Base-by-base conservation (phyloP, 2,797 vertebrate species). In the Cyprinella venusta region DNA sequence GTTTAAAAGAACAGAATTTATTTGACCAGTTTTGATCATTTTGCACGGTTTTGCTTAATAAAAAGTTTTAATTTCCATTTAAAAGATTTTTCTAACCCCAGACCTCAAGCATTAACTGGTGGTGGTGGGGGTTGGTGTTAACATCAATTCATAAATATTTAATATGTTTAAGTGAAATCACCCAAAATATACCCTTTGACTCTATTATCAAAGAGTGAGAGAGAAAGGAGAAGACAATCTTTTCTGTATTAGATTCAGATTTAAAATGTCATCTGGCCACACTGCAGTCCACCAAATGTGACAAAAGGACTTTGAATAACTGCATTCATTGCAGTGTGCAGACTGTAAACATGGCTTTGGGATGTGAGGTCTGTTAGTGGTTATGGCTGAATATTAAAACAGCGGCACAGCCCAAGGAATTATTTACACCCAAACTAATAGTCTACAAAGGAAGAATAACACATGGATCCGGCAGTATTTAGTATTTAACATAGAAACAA, bases 231-330 rank as follows among this genome's bases (percentile, higher is more conserved):
- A 70, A 72, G 45, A 45, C 56, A 68, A 21, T 45, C 69, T 68
- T 48, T 63, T 13, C 4, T 5, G 2, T 5, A 61, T 61, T 61
- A 15, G n/a, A 81, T 74, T 69, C 61, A 50, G 26, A 21, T n/a
- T 45, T 36, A 87, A 50, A 77, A 80, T 77, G 81, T 80, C 30
- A 69, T 79, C 74, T 77, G 81, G 50, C 74, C 48, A 33, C 36
- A 71, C 21, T 24, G 68, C 16, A 48, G 80, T 67, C 21, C 33
- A 64, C 40, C 52, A 72, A 38, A 74, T 79, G 36, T 63, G 70
- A 45, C 42, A 42, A 40, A 71, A 59, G 45, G 19, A 63, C 33
- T 42, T 24, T 70, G 21, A 36, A 48, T 50, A 24, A 68, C 75
- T 52, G 65, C 74, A 54, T 45, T 54, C 6, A 26, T 1, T 65